These are phyloP conservation scores for Saccostrea echinata DNA, from an alignment of 1,140 invertebrate species.

Conservation along the genomic window DNA sequence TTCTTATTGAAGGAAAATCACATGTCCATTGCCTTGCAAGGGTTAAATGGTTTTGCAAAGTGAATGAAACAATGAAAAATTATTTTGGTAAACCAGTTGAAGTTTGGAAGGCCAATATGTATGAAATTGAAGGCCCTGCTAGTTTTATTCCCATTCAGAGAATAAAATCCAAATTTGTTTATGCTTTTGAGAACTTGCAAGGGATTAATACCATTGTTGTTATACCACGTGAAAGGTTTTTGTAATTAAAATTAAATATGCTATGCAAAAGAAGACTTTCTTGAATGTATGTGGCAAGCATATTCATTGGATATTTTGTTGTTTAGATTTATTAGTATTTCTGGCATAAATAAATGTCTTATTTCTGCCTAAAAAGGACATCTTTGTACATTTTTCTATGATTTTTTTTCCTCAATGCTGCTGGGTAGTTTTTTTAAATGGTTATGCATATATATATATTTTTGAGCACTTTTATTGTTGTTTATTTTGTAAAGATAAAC, in stretches of 20 bases:
- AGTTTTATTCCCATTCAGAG: constrained; percentile 47
- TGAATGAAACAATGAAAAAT: constrained; percentile 23
- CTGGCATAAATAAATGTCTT: too few relatives aligned
- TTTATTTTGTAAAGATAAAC: too few relatives aligned
- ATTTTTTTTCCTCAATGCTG: too few relatives aligned
- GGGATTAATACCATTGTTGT: constrained; percentile 5
- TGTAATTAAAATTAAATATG: neutral
- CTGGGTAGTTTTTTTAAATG: too few relatives aligned
- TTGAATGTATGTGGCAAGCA: too few relatives aligned
- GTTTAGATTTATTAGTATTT: too few relatives aligned
- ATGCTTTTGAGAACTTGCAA: neutral
- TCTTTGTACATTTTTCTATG: too few relatives aligned
- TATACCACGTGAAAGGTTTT: constrained; percentile 5
- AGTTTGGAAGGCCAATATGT: constrained; percentile 29
- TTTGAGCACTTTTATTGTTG: too few relatives aligned
- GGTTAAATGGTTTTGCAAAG: constrained; percentile 26
- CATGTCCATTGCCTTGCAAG: constrained; percentile 37
- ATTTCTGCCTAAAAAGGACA: too few relatives aligned
- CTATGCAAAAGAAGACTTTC: too few relatives aligned
- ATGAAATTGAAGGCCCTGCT: constrained; percentile 14
- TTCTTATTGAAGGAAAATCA: constrained; percentile 35
- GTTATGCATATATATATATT: too few relatives aligned
- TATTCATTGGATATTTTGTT: too few relatives aligned
- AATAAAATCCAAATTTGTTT: constrained; percentile 42
- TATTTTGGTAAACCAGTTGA: constrained; percentile 49